Percentiles rank a stretch among this genome's conserved stretches.
These are phyloP conservation scores for Platysteira castanea DNA, from an alignment of 2,113 vertebrate genomes.

Conservation along the genomic window DNA sequence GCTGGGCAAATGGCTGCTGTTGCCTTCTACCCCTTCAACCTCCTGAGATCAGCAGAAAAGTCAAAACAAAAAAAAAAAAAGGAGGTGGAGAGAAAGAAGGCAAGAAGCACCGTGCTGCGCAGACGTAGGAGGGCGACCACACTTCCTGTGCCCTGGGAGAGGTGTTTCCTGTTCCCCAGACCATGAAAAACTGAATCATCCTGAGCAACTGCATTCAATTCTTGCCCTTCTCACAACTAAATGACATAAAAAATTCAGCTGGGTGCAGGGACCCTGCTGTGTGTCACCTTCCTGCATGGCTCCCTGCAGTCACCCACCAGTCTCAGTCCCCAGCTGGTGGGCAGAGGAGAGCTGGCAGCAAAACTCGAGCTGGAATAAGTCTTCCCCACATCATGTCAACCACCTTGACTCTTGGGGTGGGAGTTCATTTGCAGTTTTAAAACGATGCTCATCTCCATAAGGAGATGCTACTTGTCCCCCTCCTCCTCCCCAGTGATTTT, in stretches of 20 bases:
- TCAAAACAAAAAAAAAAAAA: neutral
- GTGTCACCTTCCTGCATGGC: neutral
- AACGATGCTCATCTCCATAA: accelerated
- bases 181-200: neutral
- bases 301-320: neutral
- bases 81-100: accelerated
- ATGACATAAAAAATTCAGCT: neutral
- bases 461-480: neutral
- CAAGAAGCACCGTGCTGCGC: neutral
- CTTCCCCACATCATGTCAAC: neutral
- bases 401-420: neutral
- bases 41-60: conserved; percentile 32
- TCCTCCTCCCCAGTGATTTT: neutral
- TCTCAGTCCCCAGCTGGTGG: neutral
- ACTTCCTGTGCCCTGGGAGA: conserved; percentile 56
- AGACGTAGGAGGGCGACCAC: neutral
- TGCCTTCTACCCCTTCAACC: neutral
- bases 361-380: neutral
- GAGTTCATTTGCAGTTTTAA: neutral
- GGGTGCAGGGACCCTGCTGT: accelerated
- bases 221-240: neutral
- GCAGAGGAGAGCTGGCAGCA: neutral
- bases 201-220: neutral
- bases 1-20: neutral
- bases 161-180: conserved; percentile 53